Conservation (phyloP, 2,888 invertebrate genomes). For the Heliconius hortense region DNA sequence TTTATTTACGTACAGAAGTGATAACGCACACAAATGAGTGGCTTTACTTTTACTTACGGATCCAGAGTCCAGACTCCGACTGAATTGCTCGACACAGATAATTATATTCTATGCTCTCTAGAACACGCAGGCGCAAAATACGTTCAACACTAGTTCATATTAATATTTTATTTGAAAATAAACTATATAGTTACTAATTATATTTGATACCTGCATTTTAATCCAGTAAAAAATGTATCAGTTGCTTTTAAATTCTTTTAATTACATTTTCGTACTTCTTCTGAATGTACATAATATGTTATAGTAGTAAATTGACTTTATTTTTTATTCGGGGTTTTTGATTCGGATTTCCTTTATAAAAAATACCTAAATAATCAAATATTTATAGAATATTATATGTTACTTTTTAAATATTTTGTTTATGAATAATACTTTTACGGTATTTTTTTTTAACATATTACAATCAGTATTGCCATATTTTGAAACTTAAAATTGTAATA, state of each 20-base stretch:
- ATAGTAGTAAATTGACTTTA: background rate
- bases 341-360: background rate
- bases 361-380: background rate
- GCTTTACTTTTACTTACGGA: conserved; percentile 39
- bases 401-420: too few species aligned
- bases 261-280: background rate
- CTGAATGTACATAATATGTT: background rate
- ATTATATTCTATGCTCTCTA: conserved; percentile 20
- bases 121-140: conserved; percentile 20
- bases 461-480: background rate
- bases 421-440: background rate
- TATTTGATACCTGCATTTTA: background rate
- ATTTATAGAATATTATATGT: background rate
- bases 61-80: conserved; percentile 30
- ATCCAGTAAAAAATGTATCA: background rate
- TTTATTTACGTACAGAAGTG: conserved; percentile 49
- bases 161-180: background rate
- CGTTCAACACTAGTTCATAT: background rate
- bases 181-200: background rate
- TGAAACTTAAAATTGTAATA: background rate
- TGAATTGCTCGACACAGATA: conserved; percentile 31
- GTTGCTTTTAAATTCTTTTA: background rate
- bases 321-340: background rate
- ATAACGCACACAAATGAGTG: conserved; percentile 41
- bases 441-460: background rate